Base-by-base conservation (phyloP, 2,888 invertebrate species). In the Dolomedes plantarius region DNA sequence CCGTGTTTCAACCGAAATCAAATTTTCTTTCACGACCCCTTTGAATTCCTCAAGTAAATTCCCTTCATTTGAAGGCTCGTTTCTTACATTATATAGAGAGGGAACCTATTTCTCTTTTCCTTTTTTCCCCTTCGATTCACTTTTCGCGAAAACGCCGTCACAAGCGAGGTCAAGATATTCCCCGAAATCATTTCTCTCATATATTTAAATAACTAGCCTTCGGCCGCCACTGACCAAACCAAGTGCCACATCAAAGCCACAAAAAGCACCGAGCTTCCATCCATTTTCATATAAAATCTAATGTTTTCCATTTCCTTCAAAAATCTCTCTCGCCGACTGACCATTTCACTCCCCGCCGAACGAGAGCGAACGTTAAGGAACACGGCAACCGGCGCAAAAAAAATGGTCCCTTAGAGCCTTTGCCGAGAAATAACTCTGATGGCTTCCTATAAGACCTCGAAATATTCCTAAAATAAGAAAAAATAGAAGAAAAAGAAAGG, bases 351-450 rank as follows among this genome's bases (percentile, higher is more conserved):
- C 56, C 56, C 56, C 56, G 19, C 56, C 56, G 23, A 56, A 56
- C 50, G n/a, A 41, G 65, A 80, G 65, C 80, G 73, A 81, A 74
- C 50, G 31, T 46, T 46, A 67, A 76, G 50, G 28, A 56, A 56
- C 56, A 56, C 56, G 23, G 56, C 23, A 56, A 56, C 23, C 5
- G 56, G 56, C 56, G 23, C 56, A 56, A 56, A 56, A 56, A n/a
- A 56, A 56, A 56, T 56, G 56, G 56, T 56, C 56, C 56, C 56
- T 23, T 5, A 23, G 56, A 46, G 41, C 41, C 16, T 27, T 62
- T 62, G 23, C 27, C 28, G 62, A 67, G 83, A 77, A 77, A 85
- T 85, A 85, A 85, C 73, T 77, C 83, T 85, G 77, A 85, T 85
- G 83, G 77, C 67, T 67, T 77, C 71, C 71, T 78, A 85, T 77